Evolutionary conservation across 2,797 vertebrate species (phyloP).

Genomic region (Acanthiza pusilla): DNA sequence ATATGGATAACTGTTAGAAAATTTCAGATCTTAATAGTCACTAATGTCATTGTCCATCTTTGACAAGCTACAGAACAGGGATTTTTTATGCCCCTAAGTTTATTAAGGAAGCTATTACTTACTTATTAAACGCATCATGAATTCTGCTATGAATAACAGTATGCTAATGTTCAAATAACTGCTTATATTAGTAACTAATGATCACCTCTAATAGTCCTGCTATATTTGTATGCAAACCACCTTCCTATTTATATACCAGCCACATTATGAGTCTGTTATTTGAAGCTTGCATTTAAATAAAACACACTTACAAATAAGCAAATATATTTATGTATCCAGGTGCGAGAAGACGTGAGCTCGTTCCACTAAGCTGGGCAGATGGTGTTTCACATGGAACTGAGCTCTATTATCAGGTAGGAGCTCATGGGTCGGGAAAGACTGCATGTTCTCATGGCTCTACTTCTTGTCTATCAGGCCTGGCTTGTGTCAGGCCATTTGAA

Average conservation of each 20-base stretch:
- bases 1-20: background rate
- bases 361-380: background rate
- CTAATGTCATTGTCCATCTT: background rate
- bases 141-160: conserved; percentile 19
- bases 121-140: background rate
- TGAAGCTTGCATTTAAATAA: background rate
- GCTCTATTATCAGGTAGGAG: background rate
- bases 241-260: conserved; percentile 32
- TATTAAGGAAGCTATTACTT: conserved; percentile 9
- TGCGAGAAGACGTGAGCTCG: background rate
- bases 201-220: conserved; percentile 13
- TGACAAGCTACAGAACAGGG: background rate
- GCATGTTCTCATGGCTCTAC: fast-evolving
- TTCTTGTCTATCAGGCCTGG: background rate
- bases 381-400: background rate
- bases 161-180: conserved; percentile 35
- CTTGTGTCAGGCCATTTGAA: background rate
- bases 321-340: background rate
- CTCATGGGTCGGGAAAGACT: background rate
- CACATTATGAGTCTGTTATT: background rate
- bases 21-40: background rate
- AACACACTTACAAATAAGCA: background rate
- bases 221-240: conserved; percentile 42
- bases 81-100: background rate
- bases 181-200: conserved; percentile 49